Conservation (phyloP, 1,140 invertebrate species). For the Euborellia annulipes region DNA sequence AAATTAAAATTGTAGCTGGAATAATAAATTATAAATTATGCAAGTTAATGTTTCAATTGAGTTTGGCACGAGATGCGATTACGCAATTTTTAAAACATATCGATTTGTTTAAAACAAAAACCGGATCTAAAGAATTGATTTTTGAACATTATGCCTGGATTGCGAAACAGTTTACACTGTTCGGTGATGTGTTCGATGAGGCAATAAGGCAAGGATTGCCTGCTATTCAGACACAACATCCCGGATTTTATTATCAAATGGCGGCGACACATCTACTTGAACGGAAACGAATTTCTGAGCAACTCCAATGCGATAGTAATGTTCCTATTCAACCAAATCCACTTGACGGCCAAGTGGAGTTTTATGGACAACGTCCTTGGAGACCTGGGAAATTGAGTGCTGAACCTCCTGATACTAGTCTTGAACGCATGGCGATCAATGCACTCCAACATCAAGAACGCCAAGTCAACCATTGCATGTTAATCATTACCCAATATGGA, state of each 20-base stretch:
- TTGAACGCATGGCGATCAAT: slow-evolving; percentile 59
- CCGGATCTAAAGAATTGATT: slow-evolving; percentile 61
- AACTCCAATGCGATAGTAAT: too few relatives aligned
- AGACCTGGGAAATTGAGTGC: slow-evolving; percentile 66
- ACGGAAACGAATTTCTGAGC: slow-evolving; percentile 45
- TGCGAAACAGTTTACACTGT: slow-evolving; percentile 75
- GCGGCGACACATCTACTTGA: slow-evolving; percentile 73
- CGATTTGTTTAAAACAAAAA: slow-evolving; percentile 66
- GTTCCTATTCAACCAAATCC: too few relatives aligned
- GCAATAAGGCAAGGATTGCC: slow-evolving; percentile 76
- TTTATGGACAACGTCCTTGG: slow-evolving; percentile 88
- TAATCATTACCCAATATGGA: slow-evolving; percentile 72
- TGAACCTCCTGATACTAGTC: slow-evolving; percentile 62
- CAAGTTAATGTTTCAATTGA: slow-evolving; percentile 70
- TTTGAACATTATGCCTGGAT: slow-evolving; percentile 97
- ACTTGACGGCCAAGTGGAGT: slow-evolving; percentile 43
- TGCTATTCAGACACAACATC: slow-evolving; percentile 88
- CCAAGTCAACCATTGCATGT: slow-evolving; percentile 63
- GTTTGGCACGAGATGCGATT: slow-evolving; percentile 82
- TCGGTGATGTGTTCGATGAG: slow-evolving; percentile 91
- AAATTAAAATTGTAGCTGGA: slow-evolving; percentile 88
- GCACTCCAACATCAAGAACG: slow-evolving; percentile 72
- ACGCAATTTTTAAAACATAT: slow-evolving; percentile 82
- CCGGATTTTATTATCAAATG: slow-evolving; percentile 90
- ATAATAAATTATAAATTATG: slow-evolving; percentile 94